Conservation (phyloP, 1,140 invertebrate genomes). For the Sycophaga agraensis region DNA sequence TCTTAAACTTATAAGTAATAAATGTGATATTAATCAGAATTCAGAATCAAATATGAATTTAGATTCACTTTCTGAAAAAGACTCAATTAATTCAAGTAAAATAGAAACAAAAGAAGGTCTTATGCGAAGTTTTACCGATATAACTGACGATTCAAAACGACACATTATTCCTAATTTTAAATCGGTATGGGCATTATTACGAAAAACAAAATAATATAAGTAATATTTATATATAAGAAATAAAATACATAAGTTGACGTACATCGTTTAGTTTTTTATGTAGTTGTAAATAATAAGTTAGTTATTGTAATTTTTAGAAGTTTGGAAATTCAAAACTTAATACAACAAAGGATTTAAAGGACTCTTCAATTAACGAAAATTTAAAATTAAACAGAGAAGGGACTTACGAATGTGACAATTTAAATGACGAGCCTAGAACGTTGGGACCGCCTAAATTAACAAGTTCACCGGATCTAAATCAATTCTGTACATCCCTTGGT, state of each 20-base stretch:
- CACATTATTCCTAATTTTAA: not conserved
- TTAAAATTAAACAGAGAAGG: not conserved
- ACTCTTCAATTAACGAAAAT: not conserved
- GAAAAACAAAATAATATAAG: not conserved
- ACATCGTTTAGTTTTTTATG: no score
- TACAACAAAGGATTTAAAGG: not conserved
- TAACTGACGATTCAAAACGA: no score
- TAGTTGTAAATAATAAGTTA: no score
- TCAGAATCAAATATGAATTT: slow-evolving; percentile 15
- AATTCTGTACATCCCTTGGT: slow-evolving; percentile 34
- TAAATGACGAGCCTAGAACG: slow-evolving; percentile 33
- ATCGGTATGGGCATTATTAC: not conserved
- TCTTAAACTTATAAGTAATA: slow-evolving; percentile 39
- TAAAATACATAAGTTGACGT: no score
- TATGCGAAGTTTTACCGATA: slow-evolving; percentile 31
- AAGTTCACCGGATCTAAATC: slow-evolving; percentile 30
- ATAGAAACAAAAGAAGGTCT: slow-evolving; percentile 27
- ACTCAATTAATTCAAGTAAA: slow-evolving; percentile 20
- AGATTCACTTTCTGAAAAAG: not conserved
- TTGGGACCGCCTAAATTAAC: slow-evolving; percentile 33
- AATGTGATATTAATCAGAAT: slow-evolving; percentile 30
- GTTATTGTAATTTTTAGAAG: no score
- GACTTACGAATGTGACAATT: slow-evolving; percentile 12
- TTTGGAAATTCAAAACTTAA: not conserved
- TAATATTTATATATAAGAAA: no score